phyloP scores from a whole-genome alignment of 2,113 vertebrate species.

The Ptychochromis oligacanthus region DNA sequence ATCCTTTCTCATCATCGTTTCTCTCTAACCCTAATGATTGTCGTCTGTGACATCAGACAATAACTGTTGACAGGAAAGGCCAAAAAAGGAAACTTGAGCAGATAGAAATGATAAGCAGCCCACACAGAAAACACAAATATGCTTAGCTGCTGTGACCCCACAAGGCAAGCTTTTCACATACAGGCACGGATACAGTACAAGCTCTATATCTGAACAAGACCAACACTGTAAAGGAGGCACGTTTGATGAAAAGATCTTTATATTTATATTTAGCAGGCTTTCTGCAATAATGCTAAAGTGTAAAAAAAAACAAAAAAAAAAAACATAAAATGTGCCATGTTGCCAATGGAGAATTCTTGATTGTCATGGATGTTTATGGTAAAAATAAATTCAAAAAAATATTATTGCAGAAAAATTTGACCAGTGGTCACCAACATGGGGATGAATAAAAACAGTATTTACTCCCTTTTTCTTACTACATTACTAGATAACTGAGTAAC shows the following conservation, averaged over 20 bases:
- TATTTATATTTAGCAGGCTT: conserved; percentile 18
- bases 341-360: neutral
- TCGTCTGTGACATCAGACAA: conserved; percentile 49
- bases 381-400: no score
- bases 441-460: neutral
- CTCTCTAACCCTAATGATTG: conserved; percentile 53
- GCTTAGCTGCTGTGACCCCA: conserved; percentile 18
- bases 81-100: conserved; percentile 68
- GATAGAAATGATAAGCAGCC: conserved; percentile 50
- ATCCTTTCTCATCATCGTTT: conserved; percentile 36
- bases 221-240: conserved; percentile 8
- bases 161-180: conserved; percentile 12
- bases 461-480: neutral
- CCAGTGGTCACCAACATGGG: neutral
- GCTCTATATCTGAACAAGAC: conserved; percentile 8
- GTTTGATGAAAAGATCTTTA: conserved; percentile 19
- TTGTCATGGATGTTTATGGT: neutral
- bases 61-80: conserved; percentile 77
- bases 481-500: neutral
- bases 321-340: neutral
- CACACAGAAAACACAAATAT: conserved; percentile 41
- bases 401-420: no score
- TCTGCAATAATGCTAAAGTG: neutral
- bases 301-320: no score
- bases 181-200: neutral